Base-by-base conservation (phyloP, 1,140 invertebrate species). In the Drosophila athabasca region DNA sequence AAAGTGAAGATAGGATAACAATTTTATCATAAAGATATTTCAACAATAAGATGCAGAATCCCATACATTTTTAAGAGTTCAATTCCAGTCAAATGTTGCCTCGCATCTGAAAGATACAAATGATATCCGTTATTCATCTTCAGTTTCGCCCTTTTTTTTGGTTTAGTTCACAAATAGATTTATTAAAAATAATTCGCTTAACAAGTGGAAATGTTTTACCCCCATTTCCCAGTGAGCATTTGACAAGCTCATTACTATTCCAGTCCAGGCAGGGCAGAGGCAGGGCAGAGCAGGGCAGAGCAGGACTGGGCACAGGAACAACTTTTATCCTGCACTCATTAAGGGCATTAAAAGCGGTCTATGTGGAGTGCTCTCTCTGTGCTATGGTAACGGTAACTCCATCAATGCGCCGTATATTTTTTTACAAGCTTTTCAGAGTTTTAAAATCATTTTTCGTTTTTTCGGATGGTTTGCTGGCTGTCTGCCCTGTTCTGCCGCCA, bases 261-360 rank as follows among this genome's bases (percentile, higher is more conserved):
- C 66, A n/a, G 31, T 26, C 24, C 24, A 26, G 24, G 6, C 24
- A 3, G 24, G 24, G 24, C 2, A 26, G 6, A 2, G 24, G 24
- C n/a, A 29, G 1, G 17, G 17, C 7, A 7, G 26, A 0, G 6
- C 1, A 29, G 26, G 6, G 6, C 26, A 6, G 6, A 6, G 29
- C 7, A 2, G 29, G 7, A 2, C 7, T 7, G 0, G 29, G 51
- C 9, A 50, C 44, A 50, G 65, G 65, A 24, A 35, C 65, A 68
- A 68, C 67, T 69, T 69, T 19, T 58, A 62, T 72, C 3, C 31
- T 58, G 59, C 62, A 85, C 81, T 85, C 81, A 85, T 85, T 85
- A 85, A 81, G 73, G 68, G 68, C 79, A 87, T 87, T 83, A 88
- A 87, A 53, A 83, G 82, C 83, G 80, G 76, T 87, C 65, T 76